Base-by-base conservation (phyloP, 2,797 vertebrate species). In the Pseudochirops corinnae region DNA sequence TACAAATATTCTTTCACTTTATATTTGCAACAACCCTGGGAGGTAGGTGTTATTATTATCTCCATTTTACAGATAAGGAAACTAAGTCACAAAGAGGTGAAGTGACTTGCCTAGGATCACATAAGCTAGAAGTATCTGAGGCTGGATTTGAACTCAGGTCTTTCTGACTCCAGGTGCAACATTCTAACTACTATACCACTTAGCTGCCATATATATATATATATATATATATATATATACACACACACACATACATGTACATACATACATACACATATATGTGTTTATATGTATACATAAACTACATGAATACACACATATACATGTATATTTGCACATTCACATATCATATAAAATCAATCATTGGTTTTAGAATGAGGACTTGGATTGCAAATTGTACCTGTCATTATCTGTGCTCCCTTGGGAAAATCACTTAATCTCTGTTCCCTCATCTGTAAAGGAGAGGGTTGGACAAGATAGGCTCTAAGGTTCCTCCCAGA, bases 31-130 rank as follows among this genome's bases (percentile, higher is more conserved):
- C 7, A n/a, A 18, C 58, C 0, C 55, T 18, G 29, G 9, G 29
- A 60, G 18, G 16, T 60, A 57, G 39, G 56, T 58, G n/a, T 50
- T 74, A 52, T 52, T 55, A 52, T 13, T 4, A 2, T 56, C 53
- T 52, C 55, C 21, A 18, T 6, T 82, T 93, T 93, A 56, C 91
- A 96, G n/a, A 91, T 9, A 33, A 96, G 21, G 46, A 92, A 50
- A 91, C 26, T 53, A 93, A 55, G 24, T 52, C 14, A 5, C 29
- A 13, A 50, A 87, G 93, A 53, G 33, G 18, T 87, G 16, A 12
- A 55, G n/a, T 29, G 92, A 62, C 53, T 91, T 56, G 74, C 2
- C 16, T 39, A 39, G 11, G 52, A 12, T 82, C 92, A 50, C 62
- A 67, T 16, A 58, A 28, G 33, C 82, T 46, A 26, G 31, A 60